Evolutionary conservation across 2,113 vertebrate species (phyloP), one percentile per base, ranked within the genome.

Genomic region (Piaya cayana): DNA sequence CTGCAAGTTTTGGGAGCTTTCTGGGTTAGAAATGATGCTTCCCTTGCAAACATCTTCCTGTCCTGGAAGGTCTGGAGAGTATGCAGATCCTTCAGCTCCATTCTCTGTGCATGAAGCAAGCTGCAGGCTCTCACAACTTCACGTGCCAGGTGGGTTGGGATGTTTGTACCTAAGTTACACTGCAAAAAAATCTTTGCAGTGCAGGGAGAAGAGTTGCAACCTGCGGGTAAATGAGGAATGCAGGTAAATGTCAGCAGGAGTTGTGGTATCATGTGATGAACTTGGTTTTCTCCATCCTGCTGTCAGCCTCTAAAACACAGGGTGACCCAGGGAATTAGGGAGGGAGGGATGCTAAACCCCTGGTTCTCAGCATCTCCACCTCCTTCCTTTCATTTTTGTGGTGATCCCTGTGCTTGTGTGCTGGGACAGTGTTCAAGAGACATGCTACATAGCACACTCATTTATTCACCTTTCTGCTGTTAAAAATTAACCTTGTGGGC

Each of bases 71-170:
- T 32, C 12, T 1, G 1, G n/a, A 45, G 45, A 10, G 19, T 14
- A 34, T 4, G 6, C 6, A 36, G 5, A 9, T 81, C 53, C 37
- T 34, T 81, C 1, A 1, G 14, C 65, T 78, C 26, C 2, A 2
- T 11, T 67, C 29, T 6, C 7, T 5, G 2, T n/a, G 11, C 4
- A 3, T 0, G 6, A 14, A 59, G 30, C 32, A 90, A 14, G 30
- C 37, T 37, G 36, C 53, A n/a, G n/a, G 17, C 19, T 78, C 25
- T 8, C 53, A 29, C 5, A 17, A 5, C 19, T 80, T 72, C 19
- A 15, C 0, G 0, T 42, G 18, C 9, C 2, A 4, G 3, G 17
- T 76, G 26, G 5, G 9, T 6, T 88, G 43, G 49, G 79, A 17
- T 65, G 20, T 72, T 69, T 72, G 26, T 82, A 43, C 5, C 20